Evolutionary conservation across 2,888 invertebrate genomes (phyloP).

Genomic region (Halictus quadricinctus): DNA sequence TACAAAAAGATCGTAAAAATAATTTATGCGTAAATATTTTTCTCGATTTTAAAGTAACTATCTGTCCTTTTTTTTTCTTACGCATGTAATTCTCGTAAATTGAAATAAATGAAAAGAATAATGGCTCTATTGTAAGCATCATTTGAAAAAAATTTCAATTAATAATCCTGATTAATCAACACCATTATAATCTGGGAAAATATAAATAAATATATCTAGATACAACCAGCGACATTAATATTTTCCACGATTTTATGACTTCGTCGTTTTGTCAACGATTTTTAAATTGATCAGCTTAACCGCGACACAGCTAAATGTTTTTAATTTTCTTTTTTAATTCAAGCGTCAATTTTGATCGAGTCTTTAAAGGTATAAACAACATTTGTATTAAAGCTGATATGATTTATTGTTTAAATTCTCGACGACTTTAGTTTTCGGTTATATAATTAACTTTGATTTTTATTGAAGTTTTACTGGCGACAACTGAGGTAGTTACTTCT

Average conservation of each 20-base stretch:
- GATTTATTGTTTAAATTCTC: conserved; percentile 8
- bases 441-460: conserved; percentile 11
- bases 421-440: background rate
- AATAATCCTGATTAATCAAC: conserved; percentile 53
- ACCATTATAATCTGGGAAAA: conserved; percentile 40
- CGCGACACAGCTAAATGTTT: background rate
- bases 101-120: conserved; percentile 63
- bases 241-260: conserved; percentile 5
- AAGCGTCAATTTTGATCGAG: conserved; percentile 27
- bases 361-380: background rate
- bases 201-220: conserved; percentile 38
- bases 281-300: conserved; percentile 19
- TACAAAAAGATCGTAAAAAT: conserved; percentile 45
- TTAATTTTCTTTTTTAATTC: conserved; percentile 8
- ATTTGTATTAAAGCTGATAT: conserved; percentile 26
- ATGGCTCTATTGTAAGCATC: conserved; percentile 48
- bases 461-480: conserved; percentile 26
- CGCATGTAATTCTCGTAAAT: conserved; percentile 61
- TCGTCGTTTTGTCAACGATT: conserved; percentile 5
- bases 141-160: conserved; percentile 42
- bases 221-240: conserved; percentile 32
- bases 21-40: conserved; percentile 55
- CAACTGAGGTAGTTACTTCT: conserved; percentile 45
- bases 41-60: conserved; percentile 46
- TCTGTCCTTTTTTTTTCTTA: conserved; percentile 34